These are phyloP conservation scores for Empis stercorea DNA, from an alignment of 2,888 invertebrate species.

Conservation along the genomic window DNA sequence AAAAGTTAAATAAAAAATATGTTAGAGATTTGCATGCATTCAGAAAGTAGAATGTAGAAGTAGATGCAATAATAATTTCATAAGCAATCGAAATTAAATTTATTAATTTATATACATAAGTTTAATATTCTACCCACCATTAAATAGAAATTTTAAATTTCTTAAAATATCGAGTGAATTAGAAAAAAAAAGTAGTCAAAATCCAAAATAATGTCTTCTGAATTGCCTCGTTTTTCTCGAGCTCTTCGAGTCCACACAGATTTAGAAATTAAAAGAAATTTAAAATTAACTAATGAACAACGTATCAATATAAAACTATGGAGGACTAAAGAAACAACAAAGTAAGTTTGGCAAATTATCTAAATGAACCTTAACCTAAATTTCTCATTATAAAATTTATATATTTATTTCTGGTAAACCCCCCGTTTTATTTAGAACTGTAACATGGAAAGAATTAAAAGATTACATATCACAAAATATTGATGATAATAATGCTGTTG, in stretches of 20 bases:
- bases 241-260: constrained; percentile 50
- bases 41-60: too few relatives aligned
- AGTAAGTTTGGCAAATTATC: constrained; percentile 3
- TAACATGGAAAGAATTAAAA: constrained; percentile 38
- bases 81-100: too few relatives aligned
- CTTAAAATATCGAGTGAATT: too few relatives aligned
- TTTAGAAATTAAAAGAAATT: constrained; percentile 32
- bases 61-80: too few relatives aligned
- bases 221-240: constrained; percentile 48
- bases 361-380: constrained; percentile 1
- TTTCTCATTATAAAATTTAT: too few relatives aligned
- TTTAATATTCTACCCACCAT: too few relatives aligned
- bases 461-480: constrained; percentile 32
- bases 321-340: constrained; percentile 12
- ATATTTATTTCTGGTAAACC: constrained; percentile 27
- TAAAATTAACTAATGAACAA: constrained; percentile 13
- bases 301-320: constrained; percentile 12
- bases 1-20: too few relatives aligned
- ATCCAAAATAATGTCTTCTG: constrained; percentile 2
- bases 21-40: too few relatives aligned
- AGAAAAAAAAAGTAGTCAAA: too few relatives aligned
- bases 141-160: too few relatives aligned
- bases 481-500: constrained; percentile 29
- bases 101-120: too few relatives aligned
- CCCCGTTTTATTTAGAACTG: constrained; percentile 25